A percentile compares a stretch with the other conserved stretches of the same genome.
These are phyloP conservation scores for Rhorus exstirpatorius DNA, from an alignment of 2,888 invertebrate genomes.

Conservation along the genomic window DNA sequence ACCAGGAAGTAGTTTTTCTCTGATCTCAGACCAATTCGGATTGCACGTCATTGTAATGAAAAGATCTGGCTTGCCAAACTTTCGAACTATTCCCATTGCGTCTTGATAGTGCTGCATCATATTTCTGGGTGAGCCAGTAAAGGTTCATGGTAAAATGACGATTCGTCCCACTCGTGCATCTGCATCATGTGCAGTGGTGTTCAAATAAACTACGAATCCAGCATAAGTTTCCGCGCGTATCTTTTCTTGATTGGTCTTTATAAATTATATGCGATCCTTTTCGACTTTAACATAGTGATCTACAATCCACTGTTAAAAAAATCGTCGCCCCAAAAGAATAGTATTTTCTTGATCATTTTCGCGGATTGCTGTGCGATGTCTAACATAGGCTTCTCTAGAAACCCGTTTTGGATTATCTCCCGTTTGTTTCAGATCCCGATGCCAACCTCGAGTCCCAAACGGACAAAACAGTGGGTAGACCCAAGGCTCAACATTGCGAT, in stretches of 20 bases:
- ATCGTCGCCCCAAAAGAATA: slow-evolving; percentile 48
- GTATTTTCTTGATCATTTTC: slow-evolving; percentile 37
- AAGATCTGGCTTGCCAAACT: slow-evolving; percentile 69
- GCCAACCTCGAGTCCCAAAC: slow-evolving; percentile 63
- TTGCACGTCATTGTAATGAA: slow-evolving; percentile 72
- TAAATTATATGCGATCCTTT: slow-evolving; percentile 68
- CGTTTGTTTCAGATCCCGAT: slow-evolving; percentile 27
- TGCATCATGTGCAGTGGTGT: neutral
- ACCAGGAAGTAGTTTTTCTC: slow-evolving; percentile 64
- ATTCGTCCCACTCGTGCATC: slow-evolving; percentile 55
- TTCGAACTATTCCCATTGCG: slow-evolving; percentile 69
- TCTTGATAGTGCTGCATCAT: slow-evolving; percentile 72
- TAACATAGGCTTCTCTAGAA: slow-evolving; percentile 51
- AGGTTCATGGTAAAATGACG: slow-evolving; percentile 71
- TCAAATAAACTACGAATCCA: neutral
- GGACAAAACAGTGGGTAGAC: slow-evolving; percentile 53
- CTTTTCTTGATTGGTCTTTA: slow-evolving; percentile 63
- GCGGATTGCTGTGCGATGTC: slow-evolving; percentile 59
- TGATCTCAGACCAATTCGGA: slow-evolving; percentile 71
- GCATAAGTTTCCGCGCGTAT: slow-evolving; percentile 52
- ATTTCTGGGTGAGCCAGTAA: slow-evolving; percentile 68
- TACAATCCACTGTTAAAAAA: slow-evolving; percentile 42
- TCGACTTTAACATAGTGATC: slow-evolving; percentile 79
- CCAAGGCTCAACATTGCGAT: slow-evolving; percentile 58
- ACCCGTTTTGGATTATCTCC: slow-evolving; percentile 14